Evolutionary conservation across 1,140 invertebrate species (phyloP), one percentile per base, ranked within the genome.

Genomic region (Bilobella aurantiaca): DNA sequence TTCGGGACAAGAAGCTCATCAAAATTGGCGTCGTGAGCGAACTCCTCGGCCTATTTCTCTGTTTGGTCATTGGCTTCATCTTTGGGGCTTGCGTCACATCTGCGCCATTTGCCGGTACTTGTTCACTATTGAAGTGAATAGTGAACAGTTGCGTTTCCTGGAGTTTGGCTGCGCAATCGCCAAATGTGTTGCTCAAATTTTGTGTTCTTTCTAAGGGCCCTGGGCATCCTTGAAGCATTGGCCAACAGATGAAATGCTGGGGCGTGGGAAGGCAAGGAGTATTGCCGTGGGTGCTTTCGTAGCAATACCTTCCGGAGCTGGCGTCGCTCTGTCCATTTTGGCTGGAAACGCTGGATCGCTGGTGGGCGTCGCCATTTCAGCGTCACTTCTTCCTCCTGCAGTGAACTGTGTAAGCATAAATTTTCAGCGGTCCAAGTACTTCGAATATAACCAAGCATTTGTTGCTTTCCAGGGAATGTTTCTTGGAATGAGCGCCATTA

Each of bases 321-420:
- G 89, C 14, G 89, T 93, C 1, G 90, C 90, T 0, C 81, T 93
- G n/a, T 89, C 89, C 31, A 79, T 93, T 32, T 79, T 93, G 0
- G 88, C 90, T 74, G 89, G 89, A 21, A 91, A 88, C 74, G 85
- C 86, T 46, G 88, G 88, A 1, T 90, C 90, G 1, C 75, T 93
- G 42, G 91, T 93, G 67, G 90, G 90, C 70, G 90, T 93, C 37
- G 90, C 90, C 3, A 92, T 93, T 74, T 91, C 90, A 1, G 90
- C 90, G 1, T 92, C 90, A 1, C 78, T 92, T 32, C 74, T 93
- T 58, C 90, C 90, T n/a, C 90, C 90, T 16, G 86, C 88, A 66
- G 89, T 92, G 3, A 93, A 93, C 77, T 87, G 86, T 74, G 87
- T 89, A 79, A 83, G 83, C 65, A 3, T 27, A 62, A 49, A 63